Evolutionary conservation across 2,113 vertebrate genomes (phyloP).

Genomic region (Ceuthmochares aereus): DNA sequence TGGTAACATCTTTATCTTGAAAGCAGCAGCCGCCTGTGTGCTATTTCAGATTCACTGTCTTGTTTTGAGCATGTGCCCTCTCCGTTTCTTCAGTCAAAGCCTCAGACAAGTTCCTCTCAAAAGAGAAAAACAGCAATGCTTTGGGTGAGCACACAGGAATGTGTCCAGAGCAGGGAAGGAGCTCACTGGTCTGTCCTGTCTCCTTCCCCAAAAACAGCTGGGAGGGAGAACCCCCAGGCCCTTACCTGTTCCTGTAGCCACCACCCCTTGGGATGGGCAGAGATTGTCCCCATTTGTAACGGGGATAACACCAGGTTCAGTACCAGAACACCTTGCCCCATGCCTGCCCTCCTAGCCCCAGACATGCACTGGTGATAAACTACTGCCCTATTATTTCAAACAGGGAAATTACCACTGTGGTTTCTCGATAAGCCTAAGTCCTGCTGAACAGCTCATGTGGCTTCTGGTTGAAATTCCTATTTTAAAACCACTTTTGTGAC

Average conservation of each 20-base stretch:
- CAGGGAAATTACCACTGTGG: neutral
- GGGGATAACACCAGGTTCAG: neutral
- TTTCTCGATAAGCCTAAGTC: neutral
- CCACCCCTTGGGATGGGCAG: neutral
- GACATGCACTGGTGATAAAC: neutral
- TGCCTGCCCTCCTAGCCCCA: rapidly evolving
- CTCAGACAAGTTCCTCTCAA: neutral
- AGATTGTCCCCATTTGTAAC: rapidly evolving
- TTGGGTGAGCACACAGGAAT: neutral
- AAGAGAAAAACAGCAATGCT: rapidly evolving
- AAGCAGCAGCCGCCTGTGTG: neutral
- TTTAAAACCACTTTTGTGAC: constrained; percentile 23
- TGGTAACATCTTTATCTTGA: constrained; percentile 13
- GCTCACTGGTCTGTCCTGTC: rapidly evolving
- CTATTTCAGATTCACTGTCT: neutral
- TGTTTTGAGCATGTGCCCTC: neutral
- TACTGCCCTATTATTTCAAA: neutral
- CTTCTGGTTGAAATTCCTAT: neutral
- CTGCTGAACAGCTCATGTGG: neutral
- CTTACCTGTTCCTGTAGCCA: neutral
- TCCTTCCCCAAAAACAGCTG: too few relatives aligned
- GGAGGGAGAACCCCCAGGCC: neutral
- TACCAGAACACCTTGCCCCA: neutral
- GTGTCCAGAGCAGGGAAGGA: neutral
- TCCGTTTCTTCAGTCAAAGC: neutral